Conservation (phyloP, 1,140 invertebrate species). For the Calliphora vicina region DNA sequence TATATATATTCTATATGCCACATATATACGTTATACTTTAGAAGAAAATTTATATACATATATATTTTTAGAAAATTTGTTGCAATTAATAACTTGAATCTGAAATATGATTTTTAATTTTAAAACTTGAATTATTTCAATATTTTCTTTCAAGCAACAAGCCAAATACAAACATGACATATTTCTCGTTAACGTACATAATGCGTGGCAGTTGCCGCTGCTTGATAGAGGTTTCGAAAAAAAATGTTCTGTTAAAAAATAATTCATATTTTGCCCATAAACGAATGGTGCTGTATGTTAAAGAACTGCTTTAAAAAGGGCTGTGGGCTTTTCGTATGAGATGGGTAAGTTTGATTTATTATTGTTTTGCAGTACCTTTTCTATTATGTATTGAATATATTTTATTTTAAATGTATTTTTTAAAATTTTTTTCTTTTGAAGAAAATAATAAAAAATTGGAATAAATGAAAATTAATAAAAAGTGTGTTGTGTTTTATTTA, state of each 20-base stretch:
- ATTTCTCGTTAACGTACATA: neutral
- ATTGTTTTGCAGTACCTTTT: neutral
- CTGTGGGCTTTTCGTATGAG: neutral
- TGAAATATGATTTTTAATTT: neutral
- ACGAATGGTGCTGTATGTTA: neutral
- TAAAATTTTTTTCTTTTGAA: neutral
- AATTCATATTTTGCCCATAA: neutral
- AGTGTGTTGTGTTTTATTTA: too few relatives aligned
- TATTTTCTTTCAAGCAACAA: slow-evolving; percentile 16
- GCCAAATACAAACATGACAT: neutral
- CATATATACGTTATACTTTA: slow-evolving; percentile 17
- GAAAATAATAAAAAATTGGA: too few relatives aligned
- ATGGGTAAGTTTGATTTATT: neutral
- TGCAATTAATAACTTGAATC: neutral
- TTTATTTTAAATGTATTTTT: neutral
- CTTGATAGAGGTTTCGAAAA: neutral
- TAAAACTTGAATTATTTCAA: slow-evolving; percentile 17
- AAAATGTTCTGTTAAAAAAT: neutral
- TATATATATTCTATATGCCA: neutral
- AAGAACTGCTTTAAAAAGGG: neutral
- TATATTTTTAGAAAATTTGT: neutral
- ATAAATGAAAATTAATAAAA: too few relatives aligned
- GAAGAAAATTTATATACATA: neutral
- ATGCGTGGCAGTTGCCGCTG: neutral
- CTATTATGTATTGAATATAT: neutral